These are phyloP conservation scores for Vesta saturnalis DNA, from an alignment of 2,888 invertebrate genomes.

Conservation along the genomic window DNA sequence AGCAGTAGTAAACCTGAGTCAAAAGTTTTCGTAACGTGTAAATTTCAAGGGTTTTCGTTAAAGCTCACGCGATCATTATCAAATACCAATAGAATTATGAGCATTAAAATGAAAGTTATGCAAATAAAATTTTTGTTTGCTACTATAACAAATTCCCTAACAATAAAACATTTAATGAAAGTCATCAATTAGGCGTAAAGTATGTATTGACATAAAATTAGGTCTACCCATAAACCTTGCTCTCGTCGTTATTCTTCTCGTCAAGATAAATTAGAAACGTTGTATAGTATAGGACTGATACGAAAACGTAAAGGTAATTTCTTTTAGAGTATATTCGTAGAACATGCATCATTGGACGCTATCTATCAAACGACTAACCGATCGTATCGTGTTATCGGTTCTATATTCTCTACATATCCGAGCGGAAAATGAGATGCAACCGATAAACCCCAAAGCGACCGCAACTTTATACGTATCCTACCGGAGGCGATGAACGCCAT, in stretches of 20 bases:
- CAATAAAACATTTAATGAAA: background rate
- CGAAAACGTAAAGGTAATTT: conserved; percentile 8
- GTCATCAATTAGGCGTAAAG: background rate
- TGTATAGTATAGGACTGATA: background rate
- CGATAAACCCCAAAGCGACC: conserved; percentile 38
- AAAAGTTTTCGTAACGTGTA: no score
- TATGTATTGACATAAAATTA: background rate
- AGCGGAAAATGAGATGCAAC: conserved; percentile 38
- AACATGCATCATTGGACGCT: conserved; percentile 25
- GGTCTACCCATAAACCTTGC: background rate
- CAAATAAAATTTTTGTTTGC: no score
- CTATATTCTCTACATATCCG: conserved; percentile 27
- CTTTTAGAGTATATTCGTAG: conserved; percentile 23
- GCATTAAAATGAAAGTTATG: no score
- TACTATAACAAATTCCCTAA: no score
- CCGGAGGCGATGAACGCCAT: conserved; percentile 36
- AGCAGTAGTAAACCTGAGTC: no score
- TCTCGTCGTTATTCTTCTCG: background rate
- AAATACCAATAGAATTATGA: no score
- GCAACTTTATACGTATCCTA: conserved; percentile 39
- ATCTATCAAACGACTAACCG: conserved; percentile 33
- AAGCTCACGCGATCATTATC: no score
- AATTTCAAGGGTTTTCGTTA: no score
- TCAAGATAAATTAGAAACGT: background rate
- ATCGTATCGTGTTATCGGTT: conserved; percentile 30